Evolutionary conservation across 2,113 vertebrate species (phyloP).

Genomic region (Mus spicilegus): DNA sequence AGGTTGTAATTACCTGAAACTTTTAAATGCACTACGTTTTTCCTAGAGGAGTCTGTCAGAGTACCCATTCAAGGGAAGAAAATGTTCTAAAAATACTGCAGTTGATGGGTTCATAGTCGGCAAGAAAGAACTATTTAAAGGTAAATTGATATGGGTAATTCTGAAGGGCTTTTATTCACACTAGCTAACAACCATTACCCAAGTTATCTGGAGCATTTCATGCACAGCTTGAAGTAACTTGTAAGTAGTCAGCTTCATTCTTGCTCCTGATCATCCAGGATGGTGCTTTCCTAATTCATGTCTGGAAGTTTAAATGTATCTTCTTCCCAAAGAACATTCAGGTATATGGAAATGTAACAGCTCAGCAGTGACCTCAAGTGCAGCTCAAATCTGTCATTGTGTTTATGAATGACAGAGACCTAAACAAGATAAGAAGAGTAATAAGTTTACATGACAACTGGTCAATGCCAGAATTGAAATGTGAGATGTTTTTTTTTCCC

Average conservation of each 20-base stretch:
- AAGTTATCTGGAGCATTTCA: conserved; percentile 24
- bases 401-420: not conserved
- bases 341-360: not conserved
- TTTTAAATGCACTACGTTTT: conserved; percentile 73
- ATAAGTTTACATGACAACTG: conserved; percentile 17
- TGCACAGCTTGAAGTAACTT: not conserved
- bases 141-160: conserved; percentile 74
- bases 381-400: not conserved
- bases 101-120: conserved; percentile 51
- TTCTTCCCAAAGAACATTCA: not conserved
- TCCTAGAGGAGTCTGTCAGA: conserved; percentile 56
- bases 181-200: not conserved
- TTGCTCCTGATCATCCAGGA: conserved; percentile 11
- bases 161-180: conserved; percentile 62
- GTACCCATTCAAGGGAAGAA: conserved; percentile 56
- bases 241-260: conserved; percentile 45
- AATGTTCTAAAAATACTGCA: conserved; percentile 70
- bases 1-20: conserved; percentile 78
- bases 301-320: conserved; percentile 23
- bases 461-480: not conserved
- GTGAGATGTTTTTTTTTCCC: not conserved
- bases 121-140: conserved; percentile 62
- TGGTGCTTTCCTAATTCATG: not conserved
- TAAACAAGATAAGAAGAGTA: conserved; percentile 6
- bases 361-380: not conserved